phyloP scores from a whole-genome alignment of 2,888 invertebrate genomes.

The Neuroscelio doddi region DNA sequence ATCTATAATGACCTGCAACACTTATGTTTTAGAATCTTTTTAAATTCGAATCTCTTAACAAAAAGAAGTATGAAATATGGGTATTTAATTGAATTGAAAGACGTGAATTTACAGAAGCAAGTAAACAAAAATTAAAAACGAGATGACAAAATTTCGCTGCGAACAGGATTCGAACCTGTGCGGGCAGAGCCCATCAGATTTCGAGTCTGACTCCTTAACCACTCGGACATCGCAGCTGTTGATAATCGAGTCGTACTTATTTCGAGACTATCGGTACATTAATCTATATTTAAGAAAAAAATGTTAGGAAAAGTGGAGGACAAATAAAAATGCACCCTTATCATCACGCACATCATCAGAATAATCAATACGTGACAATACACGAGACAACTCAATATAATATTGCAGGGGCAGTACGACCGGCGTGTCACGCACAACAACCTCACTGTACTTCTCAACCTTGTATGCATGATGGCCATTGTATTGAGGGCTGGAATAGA shows the following conservation, averaged over 20 bases:
- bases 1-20: no score
- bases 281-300: slow-evolving; percentile 3
- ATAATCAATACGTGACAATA: slow-evolving; percentile 29
- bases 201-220: slow-evolving; percentile 78
- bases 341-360: slow-evolving; percentile 23
- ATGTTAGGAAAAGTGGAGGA: no score
- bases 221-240: slow-evolving; percentile 74
- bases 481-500: slow-evolving; percentile 96
- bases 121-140: no score
- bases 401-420: slow-evolving; percentile 85
- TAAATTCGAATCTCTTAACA: no score
- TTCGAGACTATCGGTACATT: slow-evolving; percentile 9
- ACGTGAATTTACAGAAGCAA: no score
- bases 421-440: slow-evolving; percentile 87
- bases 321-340: no score
- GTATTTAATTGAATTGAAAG: no score
- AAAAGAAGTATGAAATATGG: no score
- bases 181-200: slow-evolving; percentile 78
- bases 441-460: slow-evolving; percentile 88
- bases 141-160: slow-evolving; percentile 69
- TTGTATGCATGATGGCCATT: slow-evolving; percentile 90
- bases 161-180: slow-evolving; percentile 79
- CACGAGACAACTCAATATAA: slow-evolving; percentile 18
- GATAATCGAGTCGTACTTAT: not conserved
- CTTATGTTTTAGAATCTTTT: no score